Conservation (phyloP, 1,140 invertebrate genomes). For the Scaptomyza pallida region DNA sequence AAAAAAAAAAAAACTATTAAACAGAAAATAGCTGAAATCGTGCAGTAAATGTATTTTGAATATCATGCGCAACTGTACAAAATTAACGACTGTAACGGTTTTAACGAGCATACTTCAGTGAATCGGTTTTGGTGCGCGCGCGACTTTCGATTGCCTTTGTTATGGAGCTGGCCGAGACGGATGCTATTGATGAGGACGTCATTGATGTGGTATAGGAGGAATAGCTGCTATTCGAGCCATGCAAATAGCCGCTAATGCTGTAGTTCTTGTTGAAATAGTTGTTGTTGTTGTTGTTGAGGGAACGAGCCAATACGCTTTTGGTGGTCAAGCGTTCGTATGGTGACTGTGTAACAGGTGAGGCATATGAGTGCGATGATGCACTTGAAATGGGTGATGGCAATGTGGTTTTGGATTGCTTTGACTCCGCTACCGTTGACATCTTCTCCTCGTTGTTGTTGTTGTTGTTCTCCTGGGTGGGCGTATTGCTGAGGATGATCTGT, state of each 20-base stretch:
- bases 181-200: slow-evolving; percentile 66
- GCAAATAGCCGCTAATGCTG: slow-evolving; percentile 68
- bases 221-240: slow-evolving; percentile 60
- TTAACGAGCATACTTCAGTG: slow-evolving; percentile 79
- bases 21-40: not conserved
- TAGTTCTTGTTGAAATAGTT: slow-evolving; percentile 52
- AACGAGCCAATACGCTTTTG: slow-evolving; percentile 68
- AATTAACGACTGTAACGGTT: slow-evolving; percentile 20
- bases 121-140: slow-evolving; percentile 73
- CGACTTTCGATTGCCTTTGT: slow-evolving; percentile 68
- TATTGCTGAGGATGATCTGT: slow-evolving; percentile 69
- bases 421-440: slow-evolving; percentile 4
- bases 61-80: slow-evolving; percentile 15
- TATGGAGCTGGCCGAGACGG: slow-evolving; percentile 57
- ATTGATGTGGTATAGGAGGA: slow-evolving; percentile 70
- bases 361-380: slow-evolving; percentile 62
- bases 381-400: slow-evolving; percentile 51
- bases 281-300: slow-evolving; percentile 21
- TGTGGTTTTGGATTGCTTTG: slow-evolving; percentile 4
- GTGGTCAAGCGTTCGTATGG: slow-evolving; percentile 68
- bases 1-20: slow-evolving; percentile 1
- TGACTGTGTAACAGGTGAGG: slow-evolving; percentile 58
- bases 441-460: slow-evolving; percentile 24
- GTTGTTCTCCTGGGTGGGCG: slow-evolving; percentile 36
- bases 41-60: slow-evolving; percentile 2